Base-by-base conservation (phyloP, 1,140 invertebrate species). In the Anthonomus grandis region DNA sequence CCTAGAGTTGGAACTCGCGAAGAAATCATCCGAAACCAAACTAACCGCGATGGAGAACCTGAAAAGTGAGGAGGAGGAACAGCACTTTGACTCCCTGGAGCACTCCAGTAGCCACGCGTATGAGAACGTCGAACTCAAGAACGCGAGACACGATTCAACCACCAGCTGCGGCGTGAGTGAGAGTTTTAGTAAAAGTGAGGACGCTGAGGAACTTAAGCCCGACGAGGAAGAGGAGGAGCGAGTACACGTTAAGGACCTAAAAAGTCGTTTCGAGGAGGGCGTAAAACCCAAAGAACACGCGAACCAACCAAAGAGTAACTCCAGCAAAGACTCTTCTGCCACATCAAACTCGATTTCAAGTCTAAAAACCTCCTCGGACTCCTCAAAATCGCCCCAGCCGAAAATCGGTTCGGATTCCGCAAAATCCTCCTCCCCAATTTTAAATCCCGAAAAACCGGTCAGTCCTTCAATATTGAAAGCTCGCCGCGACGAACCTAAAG, bases 1-100 rank as follows among this genome's bases (percentile, higher is more conserved):
- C 63, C 71, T 85, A 18, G 69, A 79, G 8, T 21, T 62, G n/a
- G 62, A 64, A 36, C 31, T 25, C 21, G 18, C 37, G 23, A 21
- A 48, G 8, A 34, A 34, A 12, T n/a, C 22, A 9, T 18, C 3
- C 10, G 39, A 42, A 45, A 24, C 13, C 36, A 13, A 17, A 18
- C 17, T 10, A 36, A 36, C 15, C 10, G 8, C 21, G 48, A 54
- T 12, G 24, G 27, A 50, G 18, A 27, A 34, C 15, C 24, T 24
- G 31, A 47, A 18, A 27, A 36, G 18, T 18, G 49, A 31, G 42
- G n/a, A 48, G 17, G 49, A 53, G 12, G 60, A 57, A 15, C 37
- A 46, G 2, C 59, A 57, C 46, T 70, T 60, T 38, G 70, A 72
- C 58, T 70, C 68, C 13, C 51, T 70, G 23, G 70, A 70, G 48